phyloP scores from a whole-genome alignment of 2,888 invertebrate genomes.

The Idaea straminata region DNA sequence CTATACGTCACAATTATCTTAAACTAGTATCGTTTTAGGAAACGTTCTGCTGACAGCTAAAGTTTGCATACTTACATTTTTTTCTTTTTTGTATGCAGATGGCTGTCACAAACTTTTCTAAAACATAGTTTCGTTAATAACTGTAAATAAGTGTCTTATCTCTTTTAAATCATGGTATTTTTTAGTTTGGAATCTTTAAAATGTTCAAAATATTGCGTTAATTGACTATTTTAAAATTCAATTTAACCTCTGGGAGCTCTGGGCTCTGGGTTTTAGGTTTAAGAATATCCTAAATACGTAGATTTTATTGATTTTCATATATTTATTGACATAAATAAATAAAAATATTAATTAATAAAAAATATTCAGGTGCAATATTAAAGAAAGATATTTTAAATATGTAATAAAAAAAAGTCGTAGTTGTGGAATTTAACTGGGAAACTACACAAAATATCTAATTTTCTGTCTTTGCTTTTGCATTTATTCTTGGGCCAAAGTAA shows the following conservation, averaged over 20 bases:
- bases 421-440: neutral
- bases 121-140: too few relatives aligned
- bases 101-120: too few relatives aligned
- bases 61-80: neutral
- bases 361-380: conserved; percentile 28
- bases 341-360: neutral
- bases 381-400: conserved; percentile 25
- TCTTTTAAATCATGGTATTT: too few relatives aligned
- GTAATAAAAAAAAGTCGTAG: neutral
- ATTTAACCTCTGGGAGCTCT: conserved; percentile 12
- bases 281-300: neutral
- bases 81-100: too few relatives aligned
- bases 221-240: neutral
- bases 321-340: conserved; percentile 10
- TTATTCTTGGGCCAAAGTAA: neutral
- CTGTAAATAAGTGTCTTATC: too few relatives aligned
- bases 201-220: neutral
- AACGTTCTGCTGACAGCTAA: neutral
- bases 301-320: conserved; percentile 3
- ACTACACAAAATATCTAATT: neutral
- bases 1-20: neutral
- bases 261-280: conserved; percentile 3
- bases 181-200: too few relatives aligned
- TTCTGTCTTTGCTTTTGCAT: neutral
- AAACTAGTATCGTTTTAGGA: neutral